Evolutionary conservation across 2,888 invertebrate species (phyloP), one percentile per base, ranked within the genome.

Genomic region (Epistrophe eligans): DNA sequence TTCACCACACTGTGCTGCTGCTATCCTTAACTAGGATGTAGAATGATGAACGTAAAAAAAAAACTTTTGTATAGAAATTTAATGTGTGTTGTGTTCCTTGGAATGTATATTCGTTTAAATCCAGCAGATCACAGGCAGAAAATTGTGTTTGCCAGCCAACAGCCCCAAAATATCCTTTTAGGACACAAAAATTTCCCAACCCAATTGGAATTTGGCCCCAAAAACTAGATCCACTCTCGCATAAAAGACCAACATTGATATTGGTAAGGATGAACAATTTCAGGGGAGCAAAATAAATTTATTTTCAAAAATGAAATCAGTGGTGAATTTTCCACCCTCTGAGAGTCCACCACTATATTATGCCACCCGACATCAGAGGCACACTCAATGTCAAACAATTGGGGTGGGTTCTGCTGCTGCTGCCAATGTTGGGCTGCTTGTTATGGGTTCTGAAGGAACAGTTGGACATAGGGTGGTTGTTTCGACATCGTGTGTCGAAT

Each of bases 1-100:
- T 85, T 85, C 85, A 85, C 85, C 85, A 81, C 85, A 81, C 84
- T 77, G 72, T 67, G 80, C 55, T 72, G 80, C 45, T 48, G 32
- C 28, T 45, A 28, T 28, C 28, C 28, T 17, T 15, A 38, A 17
- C 67, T 38, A 50, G 67, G 50, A 67, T 67, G 35, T 38, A 32
- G 15, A 15, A 67, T 40, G 28, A 52, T 13, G 24, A 70, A 70
- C 52, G 32, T 48, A 28, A 55, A 50, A 24, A 50, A 45, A 81
- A 73, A 84, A 60, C n/a, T 4, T 8, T 13, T 55, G 0, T 52
- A 0, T 50, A 40, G 15, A 62, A 64, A 32, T 55, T 45, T 55
- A 55, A 55, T 66, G 58, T 52, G 57, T 67, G 57, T 77, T 55
- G 71, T 77, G 67, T 77, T 72, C 72, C 77, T 72, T 77, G 50